phyloP scores from a whole-genome alignment of 2,797 vertebrate species.

The Propithecus deckenii region DNA sequence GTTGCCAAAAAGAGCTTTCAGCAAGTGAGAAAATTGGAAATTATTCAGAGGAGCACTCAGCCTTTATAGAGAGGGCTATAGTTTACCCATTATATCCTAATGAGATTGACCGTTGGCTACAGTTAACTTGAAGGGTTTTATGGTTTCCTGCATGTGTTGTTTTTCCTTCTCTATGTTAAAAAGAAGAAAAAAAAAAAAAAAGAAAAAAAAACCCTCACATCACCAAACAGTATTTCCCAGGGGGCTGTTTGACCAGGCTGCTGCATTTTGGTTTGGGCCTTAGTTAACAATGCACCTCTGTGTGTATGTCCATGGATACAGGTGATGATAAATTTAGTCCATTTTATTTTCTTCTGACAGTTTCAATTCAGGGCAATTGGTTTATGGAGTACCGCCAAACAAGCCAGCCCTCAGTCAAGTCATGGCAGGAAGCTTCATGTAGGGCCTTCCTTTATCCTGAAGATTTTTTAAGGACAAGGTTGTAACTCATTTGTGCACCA shows the following conservation, averaged over 20 bases:
- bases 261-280: not conserved
- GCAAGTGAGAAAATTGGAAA: not conserved
- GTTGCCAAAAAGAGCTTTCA: not conserved
- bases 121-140: conserved; percentile 83
- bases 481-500: not conserved
- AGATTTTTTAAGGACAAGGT: not conserved
- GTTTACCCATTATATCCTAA: conserved; percentile 58
- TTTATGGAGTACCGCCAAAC: conserved; percentile 47
- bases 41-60: not conserved
- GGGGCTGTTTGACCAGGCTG: conserved; percentile 15
- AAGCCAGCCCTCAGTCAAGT: conserved; percentile 28
- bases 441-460: not conserved
- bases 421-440: not conserved
- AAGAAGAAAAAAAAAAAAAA: conserved; percentile 60
- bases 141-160: conserved; percentile 84
- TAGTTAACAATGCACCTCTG: not conserved
- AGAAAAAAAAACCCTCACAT: conserved; percentile 47
- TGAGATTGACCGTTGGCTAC: conserved; percentile 81
- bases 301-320: not conserved
- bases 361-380: conserved; percentile 41
- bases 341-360: conserved; percentile 60
- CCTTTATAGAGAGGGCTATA: not conserved
- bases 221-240: conserved; percentile 69
- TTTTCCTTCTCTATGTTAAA: conserved; percentile 76
- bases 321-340: conserved; percentile 46